Evolutionary conservation across 2,113 vertebrate species (phyloP).

Genomic region (Nannospalax galili): DNA sequence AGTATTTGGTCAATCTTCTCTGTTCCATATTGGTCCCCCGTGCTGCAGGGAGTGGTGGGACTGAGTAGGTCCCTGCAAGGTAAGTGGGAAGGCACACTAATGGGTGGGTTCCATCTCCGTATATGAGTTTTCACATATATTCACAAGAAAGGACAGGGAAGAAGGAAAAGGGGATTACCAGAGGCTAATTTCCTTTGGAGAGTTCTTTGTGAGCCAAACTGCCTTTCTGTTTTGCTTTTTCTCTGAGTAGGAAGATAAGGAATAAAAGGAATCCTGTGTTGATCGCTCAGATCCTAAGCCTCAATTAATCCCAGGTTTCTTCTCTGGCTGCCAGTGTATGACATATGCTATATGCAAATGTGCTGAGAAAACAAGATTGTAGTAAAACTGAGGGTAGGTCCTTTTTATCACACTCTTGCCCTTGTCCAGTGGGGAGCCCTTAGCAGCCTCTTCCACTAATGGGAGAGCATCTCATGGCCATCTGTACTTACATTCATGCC

Average conservation of each 20-base stretch:
- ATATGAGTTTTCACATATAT: neutral
- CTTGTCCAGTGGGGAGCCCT: neutral
- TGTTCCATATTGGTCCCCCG: neutral
- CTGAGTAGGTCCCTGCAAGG: too few species aligned
- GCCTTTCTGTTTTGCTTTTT: neutral
- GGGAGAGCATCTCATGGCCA: neutral
- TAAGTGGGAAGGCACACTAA: neutral
- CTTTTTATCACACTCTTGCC: neutral
- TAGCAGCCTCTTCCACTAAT: too few species aligned
- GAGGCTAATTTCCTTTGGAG: neutral
- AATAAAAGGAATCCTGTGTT: neutral
- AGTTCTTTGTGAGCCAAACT: too few species aligned
- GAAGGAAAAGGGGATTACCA: neutral
- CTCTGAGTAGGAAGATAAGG: neutral
- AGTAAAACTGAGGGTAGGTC: neutral
- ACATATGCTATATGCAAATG: rapidly evolving
- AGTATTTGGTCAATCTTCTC: neutral
- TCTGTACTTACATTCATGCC: too few species aligned
- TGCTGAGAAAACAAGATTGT: neutral
- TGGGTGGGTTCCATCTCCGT: neutral
- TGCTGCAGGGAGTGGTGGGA: neutral
- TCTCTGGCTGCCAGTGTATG: rapidly evolving
- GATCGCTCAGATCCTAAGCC: neutral
- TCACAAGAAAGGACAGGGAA: neutral
- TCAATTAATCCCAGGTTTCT: neutral